These are phyloP conservation scores for Unio pictorum DNA, from an alignment of 2,888 invertebrate genomes.

Conservation along the genomic window DNA sequence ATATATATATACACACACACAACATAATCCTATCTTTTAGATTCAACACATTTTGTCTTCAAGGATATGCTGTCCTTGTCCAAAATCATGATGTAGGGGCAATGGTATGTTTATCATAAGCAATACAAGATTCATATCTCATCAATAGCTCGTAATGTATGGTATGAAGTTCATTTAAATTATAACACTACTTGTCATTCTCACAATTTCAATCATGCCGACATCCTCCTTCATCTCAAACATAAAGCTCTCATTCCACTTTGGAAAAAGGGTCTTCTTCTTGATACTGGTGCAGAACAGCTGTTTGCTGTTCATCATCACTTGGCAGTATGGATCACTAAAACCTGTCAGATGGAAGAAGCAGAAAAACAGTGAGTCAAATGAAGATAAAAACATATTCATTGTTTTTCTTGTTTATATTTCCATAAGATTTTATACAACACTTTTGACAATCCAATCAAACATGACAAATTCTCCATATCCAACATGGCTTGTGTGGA, in stretches of 20 bases:
- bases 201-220: slow-evolving; percentile 73
- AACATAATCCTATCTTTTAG: too few species aligned
- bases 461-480: neutral
- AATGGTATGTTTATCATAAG: too few species aligned
- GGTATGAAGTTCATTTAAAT: neutral
- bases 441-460: neutral
- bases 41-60: too few species aligned
- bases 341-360: slow-evolving; percentile 65
- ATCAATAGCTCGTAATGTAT: too few species aligned
- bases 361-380: neutral
- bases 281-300: slow-evolving; percentile 74
- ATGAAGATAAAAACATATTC: neutral
- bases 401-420: neutral
- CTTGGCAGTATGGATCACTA: slow-evolving; percentile 75
- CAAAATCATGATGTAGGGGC: too few species aligned
- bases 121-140: too few species aligned
- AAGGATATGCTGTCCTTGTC: too few species aligned
- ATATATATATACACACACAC: too few species aligned
- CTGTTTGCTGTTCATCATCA: slow-evolving; percentile 73
- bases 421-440: neutral
- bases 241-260: slow-evolving; percentile 75
- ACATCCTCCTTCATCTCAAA: slow-evolving; percentile 73
- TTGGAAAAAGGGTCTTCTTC: slow-evolving; percentile 75
- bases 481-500: too few species aligned
- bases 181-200: slow-evolving; percentile 28